These are phyloP conservation scores for Dendropsophus ebraccatus DNA, from an alignment of 2,113 vertebrate genomes.

Conservation along the genomic window DNA sequence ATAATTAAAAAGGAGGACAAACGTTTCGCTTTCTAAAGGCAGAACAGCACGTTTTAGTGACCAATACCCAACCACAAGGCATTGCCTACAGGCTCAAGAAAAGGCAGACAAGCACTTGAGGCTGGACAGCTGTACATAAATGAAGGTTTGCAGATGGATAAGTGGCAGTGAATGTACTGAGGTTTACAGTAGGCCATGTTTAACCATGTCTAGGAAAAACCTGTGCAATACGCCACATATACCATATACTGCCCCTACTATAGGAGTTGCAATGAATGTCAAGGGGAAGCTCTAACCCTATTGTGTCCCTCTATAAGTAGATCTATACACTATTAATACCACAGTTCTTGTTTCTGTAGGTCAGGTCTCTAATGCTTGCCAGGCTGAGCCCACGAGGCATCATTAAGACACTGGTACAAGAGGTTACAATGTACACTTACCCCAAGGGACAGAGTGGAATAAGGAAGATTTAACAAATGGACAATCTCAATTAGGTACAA, in stretches of 20 bases:
- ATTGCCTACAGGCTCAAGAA: slow-evolving; percentile 30
- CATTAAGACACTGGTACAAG: too few relatives aligned
- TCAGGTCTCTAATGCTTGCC: background rate
- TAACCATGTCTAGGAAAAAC: background rate
- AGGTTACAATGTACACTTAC: too few relatives aligned
- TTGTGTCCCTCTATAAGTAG: too few relatives aligned
- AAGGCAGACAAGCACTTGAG: background rate
- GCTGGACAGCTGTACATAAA: background rate
- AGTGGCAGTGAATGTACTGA: slow-evolving; percentile 22
- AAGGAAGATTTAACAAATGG: too few relatives aligned
- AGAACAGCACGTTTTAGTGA: slow-evolving; percentile 1
- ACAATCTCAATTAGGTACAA: background rate
- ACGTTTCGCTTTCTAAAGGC: background rate
- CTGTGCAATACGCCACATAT: background rate
- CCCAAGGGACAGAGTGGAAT: too few relatives aligned
- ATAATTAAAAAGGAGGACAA: slow-evolving; percentile 35
- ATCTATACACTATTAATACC: too few relatives aligned
- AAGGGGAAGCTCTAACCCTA: too few relatives aligned
- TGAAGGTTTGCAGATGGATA: background rate
- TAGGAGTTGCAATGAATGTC: too few relatives aligned
- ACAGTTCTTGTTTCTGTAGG: too few relatives aligned
- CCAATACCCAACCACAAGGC: slow-evolving; percentile 25
- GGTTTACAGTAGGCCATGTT: background rate
- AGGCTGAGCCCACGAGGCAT: too few relatives aligned
- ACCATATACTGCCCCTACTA: background rate